Base-by-base conservation (phyloP, 1,140 invertebrate genomes). In the Pogonomyrmex californicus region DNA sequence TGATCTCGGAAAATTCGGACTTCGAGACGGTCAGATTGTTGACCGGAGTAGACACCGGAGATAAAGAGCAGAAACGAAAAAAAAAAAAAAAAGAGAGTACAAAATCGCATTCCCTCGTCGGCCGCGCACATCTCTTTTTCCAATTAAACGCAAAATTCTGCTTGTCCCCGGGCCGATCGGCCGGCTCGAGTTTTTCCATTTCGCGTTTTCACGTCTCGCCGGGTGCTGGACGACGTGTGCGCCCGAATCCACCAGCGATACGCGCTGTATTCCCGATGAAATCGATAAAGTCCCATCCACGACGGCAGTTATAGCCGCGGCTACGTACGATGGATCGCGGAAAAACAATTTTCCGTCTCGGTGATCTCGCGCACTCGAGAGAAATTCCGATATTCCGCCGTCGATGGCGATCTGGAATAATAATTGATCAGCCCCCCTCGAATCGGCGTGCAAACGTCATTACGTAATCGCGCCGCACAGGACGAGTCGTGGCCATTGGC, bases 331-430 rank as follows among this genome's bases (percentile, higher is more conserved):
- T 73, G 65, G 62, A 85, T 87, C 62, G 87, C 79, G 90, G 87
- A 79, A 91, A 91, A 91, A 91, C 90, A 91, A 91, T 91, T 91
- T 91, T 91, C 90, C 90, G 87, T 73, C 85, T 79, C 81, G 87
- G 49, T 78, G 87, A 56, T 91, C 91, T 85, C 87, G 79, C 87
- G 86, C 85, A 81, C 87, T 86, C 89, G 89, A 82, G 85, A 89
- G 70, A 89, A 87, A 87, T 90, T 90, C 81, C 85, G 87, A 79
- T 90, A 77, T 68, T 85, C 51, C 75, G 54, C 30, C 60, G 10
- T 56, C 33, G 49, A 56, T 56, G 86, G 60, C 70, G 62, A 75
- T 73, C 82, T 23, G 49, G 86, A 90, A 90, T 90, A 90, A 90
- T 87, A 90, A 90, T 87, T 88, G 86, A 90, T 85, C 54, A 62